Evolutionary conservation across 2,113 vertebrate genomes (phyloP).

Genomic region (Conger conger): DNA sequence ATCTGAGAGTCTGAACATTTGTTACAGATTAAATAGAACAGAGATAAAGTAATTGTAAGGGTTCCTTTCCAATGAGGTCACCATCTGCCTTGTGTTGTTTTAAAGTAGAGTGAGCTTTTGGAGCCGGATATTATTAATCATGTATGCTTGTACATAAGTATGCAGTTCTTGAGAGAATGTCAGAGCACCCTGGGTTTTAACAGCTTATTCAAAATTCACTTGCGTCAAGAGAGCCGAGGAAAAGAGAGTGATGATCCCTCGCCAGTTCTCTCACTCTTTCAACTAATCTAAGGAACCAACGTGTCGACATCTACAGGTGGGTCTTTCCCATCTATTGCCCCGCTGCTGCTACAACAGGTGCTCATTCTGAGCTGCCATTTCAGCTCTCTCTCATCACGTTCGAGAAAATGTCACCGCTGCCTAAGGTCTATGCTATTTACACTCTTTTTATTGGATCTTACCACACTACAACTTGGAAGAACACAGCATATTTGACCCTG

Average conservation of each 20-base stretch:
- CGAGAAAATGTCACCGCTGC: slow-evolving; percentile 15
- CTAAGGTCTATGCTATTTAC: slow-evolving; percentile 13
- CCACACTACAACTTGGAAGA: not conserved
- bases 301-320: not conserved
- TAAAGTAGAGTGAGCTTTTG: not conserved
- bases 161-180: not conserved
- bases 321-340: not conserved
- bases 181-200: not conserved
- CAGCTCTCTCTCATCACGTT: not conserved
- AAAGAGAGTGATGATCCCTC: not conserved
- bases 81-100: slow-evolving; percentile 11
- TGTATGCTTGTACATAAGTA: not conserved
- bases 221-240: not conserved
- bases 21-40: not conserved
- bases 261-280: not conserved
- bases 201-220: slow-evolving; percentile 4
- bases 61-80: not conserved
- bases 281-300: not conserved
- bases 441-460: not conserved
- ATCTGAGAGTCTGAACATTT: not conserved
- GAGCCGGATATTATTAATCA: not conserved
- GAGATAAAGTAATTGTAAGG: not conserved
- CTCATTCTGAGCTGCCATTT: slow-evolving; percentile 5
- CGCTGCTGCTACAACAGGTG: not conserved
- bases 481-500: not conserved